Evolutionary conservation across 2,888 invertebrate genomes (phyloP), one percentile per base, ranked within the genome.

Genomic region (Tenthredo amoena): DNA sequence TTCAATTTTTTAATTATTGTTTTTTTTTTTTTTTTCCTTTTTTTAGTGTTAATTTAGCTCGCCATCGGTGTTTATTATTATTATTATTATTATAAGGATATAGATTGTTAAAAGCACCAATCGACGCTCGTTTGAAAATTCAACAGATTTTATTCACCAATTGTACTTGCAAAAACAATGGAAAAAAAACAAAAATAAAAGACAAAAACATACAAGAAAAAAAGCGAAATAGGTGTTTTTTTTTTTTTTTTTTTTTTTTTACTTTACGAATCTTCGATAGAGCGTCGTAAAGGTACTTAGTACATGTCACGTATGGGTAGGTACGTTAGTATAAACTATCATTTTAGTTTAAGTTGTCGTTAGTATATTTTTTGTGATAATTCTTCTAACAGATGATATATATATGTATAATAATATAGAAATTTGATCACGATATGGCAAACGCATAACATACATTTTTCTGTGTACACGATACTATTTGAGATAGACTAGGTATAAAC

Each of bases 1-100:
- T 76, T 71, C 81, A 58, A 86, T 87, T 85, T 86, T 12, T 58
- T 21, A 58, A 26, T 55, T 0, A 47, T 62, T 74, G 62, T 43
- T 37, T 72, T 85, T 72, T 10, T 85, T 79, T 86, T 21, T 10
- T 74, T 74, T 40, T 43, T 50, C 0, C 0, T 74, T 12, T 2
- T 62, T 62, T 26, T n/a, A 50, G 43, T 26, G 62, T 62, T 62
- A 62, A 21, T 62, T 62, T 7, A 62, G 62, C 62, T 62, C 10
- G 62, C 62, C 2, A 55, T 62, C 3, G 7, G 7, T 62, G 10
- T 62, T 26, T 21, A 21, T 62, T 62, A 7, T 50, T n/a, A n/a
- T 18, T n/a, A 55, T 55, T 55, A 18, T 2, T 47, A 43, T 10
- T 50, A 55, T n/a, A 50, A 50, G 50, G 50, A 50, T 50, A n/a